Evolutionary conservation across 2,888 invertebrate species (phyloP).

Genomic region (Mythimna albipuncta): DNA sequence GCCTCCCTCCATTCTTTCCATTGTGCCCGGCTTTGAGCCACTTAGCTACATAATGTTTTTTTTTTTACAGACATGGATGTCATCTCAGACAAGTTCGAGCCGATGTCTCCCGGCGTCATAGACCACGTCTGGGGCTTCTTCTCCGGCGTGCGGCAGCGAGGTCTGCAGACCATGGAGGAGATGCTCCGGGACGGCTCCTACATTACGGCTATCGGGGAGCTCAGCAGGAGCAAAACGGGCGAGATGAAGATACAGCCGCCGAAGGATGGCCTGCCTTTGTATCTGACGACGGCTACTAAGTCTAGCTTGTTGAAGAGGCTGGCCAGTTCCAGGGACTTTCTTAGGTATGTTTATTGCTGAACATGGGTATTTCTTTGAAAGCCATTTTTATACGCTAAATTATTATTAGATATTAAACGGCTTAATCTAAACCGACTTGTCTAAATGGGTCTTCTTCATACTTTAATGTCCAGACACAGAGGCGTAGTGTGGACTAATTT

Average conservation of each 20-base stretch:
- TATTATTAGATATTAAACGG: no score
- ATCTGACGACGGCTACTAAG: constrained; percentile 95
- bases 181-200: constrained; percentile 95
- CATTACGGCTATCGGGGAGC: constrained; percentile 95
- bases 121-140: constrained; percentile 97
- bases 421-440: not conserved
- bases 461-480: no score
- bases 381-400: no score
- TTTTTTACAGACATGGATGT: constrained; percentile 92
- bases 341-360: constrained; percentile 86
- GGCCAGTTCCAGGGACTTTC: constrained; percentile 93
- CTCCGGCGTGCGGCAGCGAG: constrained; percentile 95
- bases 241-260: constrained; percentile 94
- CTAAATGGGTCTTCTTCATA: not conserved
- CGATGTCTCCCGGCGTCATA: constrained; percentile 93
- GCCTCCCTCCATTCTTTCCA: no score
- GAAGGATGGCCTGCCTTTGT: constrained; percentile 92
- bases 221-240: constrained; percentile 92
- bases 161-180: constrained; percentile 96
- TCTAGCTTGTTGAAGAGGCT: constrained; percentile 94
- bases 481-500: no score
- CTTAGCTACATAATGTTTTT: no score
- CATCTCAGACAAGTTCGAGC: constrained; percentile 95
- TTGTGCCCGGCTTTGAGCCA: no score
- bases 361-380: not conserved